A percentile compares a stretch with the other conserved stretches of the same genome.
phyloP scores from a whole-genome alignment of 2,797 vertebrate genomes.

The Pipistrellus pipistrellus region DNA sequence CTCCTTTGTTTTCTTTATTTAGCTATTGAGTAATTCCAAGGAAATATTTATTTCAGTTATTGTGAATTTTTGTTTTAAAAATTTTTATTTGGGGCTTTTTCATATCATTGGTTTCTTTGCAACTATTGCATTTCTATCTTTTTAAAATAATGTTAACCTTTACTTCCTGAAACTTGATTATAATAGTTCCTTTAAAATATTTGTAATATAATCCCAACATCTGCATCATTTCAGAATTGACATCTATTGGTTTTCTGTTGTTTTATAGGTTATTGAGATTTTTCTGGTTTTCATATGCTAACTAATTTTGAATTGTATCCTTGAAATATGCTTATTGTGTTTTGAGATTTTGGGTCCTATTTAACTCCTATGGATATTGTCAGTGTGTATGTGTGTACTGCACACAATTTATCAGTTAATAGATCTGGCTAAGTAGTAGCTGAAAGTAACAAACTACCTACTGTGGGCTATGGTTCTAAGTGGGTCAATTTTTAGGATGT shows the following conservation, averaged over 20 bases:
- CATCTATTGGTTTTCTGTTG: slow-evolving; percentile 6
- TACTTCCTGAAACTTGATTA: background rate
- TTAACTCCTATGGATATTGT: background rate
- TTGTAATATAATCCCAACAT: background rate
- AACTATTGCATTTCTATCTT: background rate
- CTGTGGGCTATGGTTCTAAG: background rate
- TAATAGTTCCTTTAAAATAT: background rate
- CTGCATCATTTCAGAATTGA: background rate
- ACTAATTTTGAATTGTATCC: background rate
- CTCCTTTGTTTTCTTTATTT: background rate
- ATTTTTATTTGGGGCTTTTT: background rate
- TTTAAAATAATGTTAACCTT: background rate
- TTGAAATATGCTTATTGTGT: background rate
- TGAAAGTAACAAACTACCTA: background rate
- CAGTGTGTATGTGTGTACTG: background rate
- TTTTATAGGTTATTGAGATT: slow-evolving; percentile 12
- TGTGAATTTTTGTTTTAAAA: background rate
- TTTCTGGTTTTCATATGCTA: background rate
- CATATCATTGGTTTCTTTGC: background rate
- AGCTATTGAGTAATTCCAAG: background rate
- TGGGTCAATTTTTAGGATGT: background rate
- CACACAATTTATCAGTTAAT: background rate
- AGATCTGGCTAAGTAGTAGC: background rate
- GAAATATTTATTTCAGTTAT: background rate
- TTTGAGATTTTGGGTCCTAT: background rate